A percentile compares a stretch with the other conserved stretches of the same genome.
These are phyloP conservation scores for Karalla daura DNA, from an alignment of 2,797 vertebrate genomes.

Conservation along the genomic window DNA sequence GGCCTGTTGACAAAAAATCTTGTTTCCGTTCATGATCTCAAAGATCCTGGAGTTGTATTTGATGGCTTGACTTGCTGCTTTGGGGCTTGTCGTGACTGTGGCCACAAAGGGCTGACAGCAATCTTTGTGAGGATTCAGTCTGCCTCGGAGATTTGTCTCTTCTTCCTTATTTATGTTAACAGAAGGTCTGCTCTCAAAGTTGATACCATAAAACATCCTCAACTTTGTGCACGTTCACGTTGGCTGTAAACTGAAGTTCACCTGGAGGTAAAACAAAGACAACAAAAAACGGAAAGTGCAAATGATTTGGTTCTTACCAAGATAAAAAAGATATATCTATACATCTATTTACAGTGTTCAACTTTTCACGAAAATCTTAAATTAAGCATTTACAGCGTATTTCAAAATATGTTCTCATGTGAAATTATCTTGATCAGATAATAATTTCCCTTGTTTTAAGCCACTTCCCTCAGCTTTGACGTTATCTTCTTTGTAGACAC, in stretches of 20 bases:
- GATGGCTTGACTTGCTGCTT: constrained; percentile 31
- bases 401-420: too few relatives aligned
- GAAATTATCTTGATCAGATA: too few relatives aligned
- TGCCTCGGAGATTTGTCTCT: constrained; percentile 18
- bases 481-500: too few relatives aligned
- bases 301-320: too few relatives aligned
- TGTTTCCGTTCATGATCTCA: constrained; percentile 46
- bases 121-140: constrained; percentile 38
- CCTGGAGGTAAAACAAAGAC: constrained; percentile 28
- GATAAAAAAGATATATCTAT: too few relatives aligned
- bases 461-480: too few relatives aligned
- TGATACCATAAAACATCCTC: constrained; percentile 41
- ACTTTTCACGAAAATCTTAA: too few relatives aligned
- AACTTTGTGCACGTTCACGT: constrained; percentile 34
- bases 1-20: constrained; percentile 18
- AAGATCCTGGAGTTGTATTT: constrained; percentile 33
- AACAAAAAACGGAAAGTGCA: constrained; percentile 20
- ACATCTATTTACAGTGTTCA: too few relatives aligned
- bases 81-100: constrained; percentile 41
- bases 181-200: constrained; percentile 33
- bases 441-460: too few relatives aligned
- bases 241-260: constrained; percentile 44
- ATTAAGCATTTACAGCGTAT: too few relatives aligned
- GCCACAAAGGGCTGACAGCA: constrained; percentile 53
- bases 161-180: constrained; percentile 50